These are phyloP conservation scores for Accipiter virgatus DNA, from an alignment of 2,113 vertebrate species.

Conservation along the genomic window DNA sequence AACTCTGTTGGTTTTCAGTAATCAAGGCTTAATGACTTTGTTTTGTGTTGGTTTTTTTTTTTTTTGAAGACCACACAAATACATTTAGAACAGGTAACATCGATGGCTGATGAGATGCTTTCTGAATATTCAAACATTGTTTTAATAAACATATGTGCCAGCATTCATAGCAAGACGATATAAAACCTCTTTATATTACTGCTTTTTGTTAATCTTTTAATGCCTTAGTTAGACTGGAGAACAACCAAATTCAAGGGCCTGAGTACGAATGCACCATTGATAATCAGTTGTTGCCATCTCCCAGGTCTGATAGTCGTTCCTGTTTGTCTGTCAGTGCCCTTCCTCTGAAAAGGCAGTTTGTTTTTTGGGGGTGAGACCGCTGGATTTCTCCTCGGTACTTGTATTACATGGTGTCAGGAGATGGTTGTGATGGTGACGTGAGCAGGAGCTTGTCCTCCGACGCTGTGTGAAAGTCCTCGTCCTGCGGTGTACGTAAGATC, in stretches of 20 bases:
- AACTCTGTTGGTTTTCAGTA: not conserved
- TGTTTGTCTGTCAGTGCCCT: not conserved
- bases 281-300: fast-evolving
- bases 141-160: not conserved
- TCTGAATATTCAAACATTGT: not conserved
- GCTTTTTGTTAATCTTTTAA: not conserved
- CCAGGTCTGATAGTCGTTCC: fast-evolving
- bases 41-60: no score
- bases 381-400: not conserved
- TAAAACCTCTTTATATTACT: not conserved
- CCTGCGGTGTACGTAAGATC: not conserved
- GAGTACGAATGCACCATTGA: fast-evolving
- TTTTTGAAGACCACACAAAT: not conserved
- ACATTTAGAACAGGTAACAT: not conserved
- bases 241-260: not conserved
- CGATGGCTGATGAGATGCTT: not conserved
- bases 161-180: not conserved
- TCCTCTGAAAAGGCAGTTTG: not conserved
- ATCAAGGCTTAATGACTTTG: not conserved
- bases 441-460: not conserved
- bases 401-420: fast-evolving
- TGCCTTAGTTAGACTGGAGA: not conserved
- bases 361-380: not conserved
- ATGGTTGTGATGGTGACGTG: not conserved
- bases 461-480: not conserved